Evolutionary conservation across 1,140 invertebrate genomes (phyloP).

Genomic region (Schlechtendalia chinensis): DNA sequence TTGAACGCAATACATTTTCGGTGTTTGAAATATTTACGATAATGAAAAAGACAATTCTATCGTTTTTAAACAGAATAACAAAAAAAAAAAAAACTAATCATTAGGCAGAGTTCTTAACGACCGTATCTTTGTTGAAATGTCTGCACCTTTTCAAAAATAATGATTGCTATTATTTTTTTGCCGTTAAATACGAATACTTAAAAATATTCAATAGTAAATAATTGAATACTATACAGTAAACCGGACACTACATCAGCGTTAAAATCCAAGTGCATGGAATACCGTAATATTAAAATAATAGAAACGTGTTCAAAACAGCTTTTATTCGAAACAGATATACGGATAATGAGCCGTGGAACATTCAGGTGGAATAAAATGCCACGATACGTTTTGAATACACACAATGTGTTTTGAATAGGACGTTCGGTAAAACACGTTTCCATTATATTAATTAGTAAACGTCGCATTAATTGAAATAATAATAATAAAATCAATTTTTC

Average conservation of each 20-base stretch:
- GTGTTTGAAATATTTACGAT: background rate
- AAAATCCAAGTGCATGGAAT: background rate
- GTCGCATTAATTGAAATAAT: background rate
- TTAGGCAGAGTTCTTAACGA: background rate
- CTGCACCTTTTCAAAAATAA: background rate
- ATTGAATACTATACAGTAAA: background rate
- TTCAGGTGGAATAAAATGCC: background rate
- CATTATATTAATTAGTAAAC: background rate
- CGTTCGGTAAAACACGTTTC: background rate
- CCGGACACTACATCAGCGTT: background rate
- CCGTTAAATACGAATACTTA: background rate
- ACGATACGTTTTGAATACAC: background rate
- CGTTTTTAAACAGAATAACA: background rate
- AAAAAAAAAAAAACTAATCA: background rate
- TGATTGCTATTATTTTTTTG: constrained; percentile 2
- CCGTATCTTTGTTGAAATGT: background rate
- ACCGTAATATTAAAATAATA: constrained; percentile 11
- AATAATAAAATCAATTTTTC: background rate
- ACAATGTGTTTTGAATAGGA: background rate
- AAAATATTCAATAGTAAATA: constrained; percentile 2
- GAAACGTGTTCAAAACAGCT: background rate
- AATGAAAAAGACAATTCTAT: background rate
- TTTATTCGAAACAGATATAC: background rate
- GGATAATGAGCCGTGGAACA: background rate
- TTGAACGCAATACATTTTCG: background rate